These are phyloP conservation scores for Protomyctophum bolini DNA, from an alignment of 2,113 vertebrate species.

Conservation along the genomic window DNA sequence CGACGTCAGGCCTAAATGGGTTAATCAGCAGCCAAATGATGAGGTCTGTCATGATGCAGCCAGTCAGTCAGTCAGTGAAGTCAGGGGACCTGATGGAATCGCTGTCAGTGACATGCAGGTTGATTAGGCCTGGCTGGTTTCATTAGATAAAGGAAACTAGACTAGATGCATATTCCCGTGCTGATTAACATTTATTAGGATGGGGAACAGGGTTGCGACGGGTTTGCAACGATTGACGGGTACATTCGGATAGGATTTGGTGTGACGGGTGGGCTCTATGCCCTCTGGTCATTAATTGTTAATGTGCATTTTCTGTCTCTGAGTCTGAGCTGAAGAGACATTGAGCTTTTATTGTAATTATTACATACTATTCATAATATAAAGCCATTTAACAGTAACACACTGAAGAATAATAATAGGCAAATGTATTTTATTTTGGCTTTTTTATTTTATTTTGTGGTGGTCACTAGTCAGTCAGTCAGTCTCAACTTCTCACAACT, in stretches of 20 bases:
- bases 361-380: too few species aligned
- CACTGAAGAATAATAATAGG: too few species aligned
- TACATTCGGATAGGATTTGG: not conserved
- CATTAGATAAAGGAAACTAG: conserved; percentile 5
- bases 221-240: not conserved
- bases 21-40: conserved; percentile 44
- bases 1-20: too few species aligned
- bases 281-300: not conserved
- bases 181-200: not conserved
- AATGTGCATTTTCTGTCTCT: too few species aligned
- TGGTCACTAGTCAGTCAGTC: too few species aligned
- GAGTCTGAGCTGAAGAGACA: too few species aligned
- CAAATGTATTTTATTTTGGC: too few species aligned
- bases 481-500: too few species aligned
- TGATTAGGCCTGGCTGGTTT: conserved; percentile 27
- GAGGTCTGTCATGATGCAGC: conserved; percentile 7
- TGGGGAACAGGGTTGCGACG: not conserved
- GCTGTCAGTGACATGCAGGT: conserved; percentile 31
- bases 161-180: not conserved
- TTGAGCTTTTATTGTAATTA: too few species aligned
- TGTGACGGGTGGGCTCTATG: too few species aligned
- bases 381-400: too few species aligned
- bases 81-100: conserved; percentile 18
- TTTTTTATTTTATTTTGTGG: too few species aligned
- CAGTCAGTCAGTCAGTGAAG: conserved; percentile 5